phyloP scores from a whole-genome alignment of 2,797 vertebrate genomes.

The Rhodeus uyekii region DNA sequence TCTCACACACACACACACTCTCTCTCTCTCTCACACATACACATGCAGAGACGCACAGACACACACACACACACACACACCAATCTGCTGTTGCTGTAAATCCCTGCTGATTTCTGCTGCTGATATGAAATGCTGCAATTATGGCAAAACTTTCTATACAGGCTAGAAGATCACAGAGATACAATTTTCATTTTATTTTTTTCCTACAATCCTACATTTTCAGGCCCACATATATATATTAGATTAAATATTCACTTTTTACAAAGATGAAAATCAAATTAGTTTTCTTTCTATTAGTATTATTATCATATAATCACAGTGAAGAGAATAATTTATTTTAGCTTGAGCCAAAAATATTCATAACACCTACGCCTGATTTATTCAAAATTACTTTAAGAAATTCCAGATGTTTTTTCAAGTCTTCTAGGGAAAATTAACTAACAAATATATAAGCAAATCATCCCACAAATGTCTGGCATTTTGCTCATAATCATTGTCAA shows the following conservation, averaged over 20 bases:
- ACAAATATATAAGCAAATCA: not conserved
- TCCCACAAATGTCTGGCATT: not conserved
- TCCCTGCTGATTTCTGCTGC: conserved; percentile 15
- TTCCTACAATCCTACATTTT: too few species aligned
- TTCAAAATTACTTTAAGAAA: not conserved
- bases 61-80: not conserved
- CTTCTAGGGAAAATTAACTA: not conserved
- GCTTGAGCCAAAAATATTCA: not conserved
- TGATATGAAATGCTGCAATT: conserved; percentile 22
- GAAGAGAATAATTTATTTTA: not conserved
- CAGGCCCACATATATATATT: not conserved
- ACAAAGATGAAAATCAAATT: not conserved
- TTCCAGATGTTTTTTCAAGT: not conserved
- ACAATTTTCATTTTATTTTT: not conserved
- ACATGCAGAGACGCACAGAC: not conserved
- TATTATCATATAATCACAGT: not conserved
- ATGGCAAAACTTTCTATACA: conserved; percentile 3
- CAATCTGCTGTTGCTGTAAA: conserved; percentile 13
- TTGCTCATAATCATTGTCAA: not conserved
- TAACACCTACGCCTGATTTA: not conserved
- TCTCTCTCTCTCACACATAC: too few species aligned
- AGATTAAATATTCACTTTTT: not conserved
- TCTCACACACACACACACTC: too few species aligned
- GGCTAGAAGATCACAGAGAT: not conserved
- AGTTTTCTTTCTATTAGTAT: not conserved